Conservation (phyloP, 2,113 vertebrate species). For the Todiramphus saurophagus region DNA sequence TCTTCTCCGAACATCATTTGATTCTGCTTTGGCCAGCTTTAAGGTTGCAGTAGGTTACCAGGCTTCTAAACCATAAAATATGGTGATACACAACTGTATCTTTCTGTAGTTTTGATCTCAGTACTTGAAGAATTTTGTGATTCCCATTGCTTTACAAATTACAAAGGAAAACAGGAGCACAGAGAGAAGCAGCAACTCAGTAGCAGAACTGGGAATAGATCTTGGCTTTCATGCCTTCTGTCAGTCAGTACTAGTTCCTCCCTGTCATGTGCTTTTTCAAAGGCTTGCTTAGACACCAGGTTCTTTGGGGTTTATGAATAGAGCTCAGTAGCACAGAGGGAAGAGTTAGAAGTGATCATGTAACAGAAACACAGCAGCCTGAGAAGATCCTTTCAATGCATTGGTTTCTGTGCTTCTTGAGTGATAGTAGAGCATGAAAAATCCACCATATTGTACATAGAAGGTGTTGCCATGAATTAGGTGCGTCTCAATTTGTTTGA, state of each 20-base stretch:
- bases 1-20: background rate
- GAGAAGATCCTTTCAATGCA: background rate
- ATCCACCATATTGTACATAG: background rate
- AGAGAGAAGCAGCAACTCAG: background rate
- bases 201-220: background rate
- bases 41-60: background rate
- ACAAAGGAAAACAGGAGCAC: background rate
- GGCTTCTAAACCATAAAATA: background rate
- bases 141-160: background rate
- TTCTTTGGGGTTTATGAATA: background rate
- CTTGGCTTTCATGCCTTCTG: background rate
- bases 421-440: background rate
- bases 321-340: background rate
- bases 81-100: background rate
- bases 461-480: background rate
- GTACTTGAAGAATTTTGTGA: background rate
- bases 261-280: background rate
- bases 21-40: background rate
- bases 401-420: background rate
- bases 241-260: background rate
- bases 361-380: background rate
- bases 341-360: background rate
- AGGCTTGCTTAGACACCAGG: background rate
- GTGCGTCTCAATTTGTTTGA: background rate
- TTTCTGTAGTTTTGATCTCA: background rate